Percentiles rank a stretch among this genome's conserved stretches.
Conservation (phyloP, 2,113 vertebrate species). For the Synchiropus splendidus region DNA sequence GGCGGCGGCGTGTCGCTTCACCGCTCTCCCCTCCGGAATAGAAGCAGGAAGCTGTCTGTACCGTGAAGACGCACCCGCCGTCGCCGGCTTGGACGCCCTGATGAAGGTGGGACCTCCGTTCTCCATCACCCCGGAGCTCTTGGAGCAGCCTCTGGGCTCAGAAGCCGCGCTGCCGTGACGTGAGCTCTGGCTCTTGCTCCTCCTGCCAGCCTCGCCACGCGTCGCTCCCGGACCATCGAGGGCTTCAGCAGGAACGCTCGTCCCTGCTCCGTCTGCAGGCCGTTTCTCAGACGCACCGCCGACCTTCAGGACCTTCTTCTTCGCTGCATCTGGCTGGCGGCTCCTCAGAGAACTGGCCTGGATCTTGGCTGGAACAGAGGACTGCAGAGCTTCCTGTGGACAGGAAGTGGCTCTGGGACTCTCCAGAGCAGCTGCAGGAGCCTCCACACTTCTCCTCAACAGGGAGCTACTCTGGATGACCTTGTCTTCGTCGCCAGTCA, state of each 20-base stretch:
- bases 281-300: conserved; percentile 4
- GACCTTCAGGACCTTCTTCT: conserved; percentile 30
- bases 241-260: conserved; percentile 62
- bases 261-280: conserved; percentile 10
- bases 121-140: conserved; percentile 68
- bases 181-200: conserved; percentile 23
- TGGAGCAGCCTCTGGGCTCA: conserved; percentile 40
- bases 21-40: conserved; percentile 53
- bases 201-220: conserved; percentile 3
- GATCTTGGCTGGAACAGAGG: conserved; percentile 40
- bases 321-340: conserved; percentile 45
- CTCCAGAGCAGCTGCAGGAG: conserved; percentile 15
- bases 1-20: conserved; percentile 36
- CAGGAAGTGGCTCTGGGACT: conserved; percentile 36
- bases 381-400: conserved; percentile 55
- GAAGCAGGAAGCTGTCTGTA: conserved; percentile 54
- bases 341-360: too few species aligned
- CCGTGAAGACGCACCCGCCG: conserved; percentile 31
- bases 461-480: conserved; percentile 47
- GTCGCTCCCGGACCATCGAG: conserved; percentile 26
- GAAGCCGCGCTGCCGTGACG: conserved; percentile 33
- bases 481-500: neutral
- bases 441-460: conserved; percentile 36
- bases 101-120: conserved; percentile 57
- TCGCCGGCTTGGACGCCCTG: conserved; percentile 60